Evolutionary conservation across 2,113 vertebrate genomes (phyloP), one percentile per base, ranked within the genome.

Genomic region (Callospermophilus lateralis): DNA sequence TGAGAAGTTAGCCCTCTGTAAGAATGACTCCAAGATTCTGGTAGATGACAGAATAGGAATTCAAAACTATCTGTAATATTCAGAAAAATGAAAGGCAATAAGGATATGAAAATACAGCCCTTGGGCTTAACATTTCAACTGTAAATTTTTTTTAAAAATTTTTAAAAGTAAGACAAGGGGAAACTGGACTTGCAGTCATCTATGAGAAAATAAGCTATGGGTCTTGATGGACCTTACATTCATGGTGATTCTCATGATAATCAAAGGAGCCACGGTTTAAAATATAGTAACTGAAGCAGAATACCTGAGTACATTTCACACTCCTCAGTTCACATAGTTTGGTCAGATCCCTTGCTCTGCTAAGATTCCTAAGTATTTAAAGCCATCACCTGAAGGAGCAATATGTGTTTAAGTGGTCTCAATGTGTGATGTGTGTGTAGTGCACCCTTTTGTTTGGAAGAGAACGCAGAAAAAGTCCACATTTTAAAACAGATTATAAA

Each of bases 41-140:
- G 86, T 24, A 63, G 37, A 96, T 55, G 30, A 76, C 32, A 32
- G 1, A 72, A 87, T 0, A 63, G 34, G 28, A 94, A 83, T 89
- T 93, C 34, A 85, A 48, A 96, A 58, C 79, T 37, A 87, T 34
- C 30, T 87, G 55, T 51, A 70, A 58, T 70, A 0, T 86, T 93
- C 92, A 80, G 70, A 22, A 88, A 96, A 94, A 42, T 73, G n/a
- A 96, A 96, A 84, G 8, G 3, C 77, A 61, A 78, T 93, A 88
- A 87, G n/a, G 20, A 61, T n/a, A 88, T 55, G 26, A 17, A 85
- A 93, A 93, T 19, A 0, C 16, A 88, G 9, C 53, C 63, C 24
- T 42, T 70, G 6, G 20, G 4, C 87, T 79, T 84, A 93, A 94
- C 94, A 34, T 85, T 58, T 81, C 70, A 61, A 42, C 53, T 76